Evolutionary conservation across 2,797 vertebrate species (phyloP), one percentile per base, ranked within the genome.

Genomic region (Nasua narica): DNA sequence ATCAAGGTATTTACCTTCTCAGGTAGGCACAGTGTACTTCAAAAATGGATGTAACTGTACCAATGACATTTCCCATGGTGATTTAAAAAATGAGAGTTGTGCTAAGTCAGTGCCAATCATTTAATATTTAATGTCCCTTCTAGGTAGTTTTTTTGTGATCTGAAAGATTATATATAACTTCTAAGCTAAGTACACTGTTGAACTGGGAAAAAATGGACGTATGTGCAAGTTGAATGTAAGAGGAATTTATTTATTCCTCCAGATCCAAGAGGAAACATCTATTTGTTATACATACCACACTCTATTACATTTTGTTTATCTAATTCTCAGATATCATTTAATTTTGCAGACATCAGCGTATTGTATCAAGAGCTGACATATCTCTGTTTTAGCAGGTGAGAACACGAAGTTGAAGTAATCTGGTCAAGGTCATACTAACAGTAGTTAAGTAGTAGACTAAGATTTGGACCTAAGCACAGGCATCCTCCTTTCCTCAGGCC

Each of bases 211-310:
- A 65, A 90, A 77, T 29, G 19, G 5, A 32, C 2, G 67, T 5
- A 29, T 46, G 13, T 69, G 37, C 88, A 89, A 95, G 15, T 92
- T 96, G 27, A 69, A 54, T 46, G 6, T 18, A 91, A 82, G 35
- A 88, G 16, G 86, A 83, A 76, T 58, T 78, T 56, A 56, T 84
- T 87, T 52, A 92, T 94, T 70, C 48, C 8, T 72, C 27, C 37
- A 91, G 37, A 94, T 86, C 60, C 69, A 95, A 84, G 81, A 87
- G n/a, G 52, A 92, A 87, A 92, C 48, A 74, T 84, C 88, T 29
- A 35, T 35, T 90, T 78, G 35, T 56, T 84, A 54, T 58, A 86
- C 58, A 58, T 78, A 27, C 32, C 84, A 56, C 52, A 7, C 27
- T 70, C 3, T 67, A 16, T 72, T 85, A 81, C 46, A 84, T 94